Percentiles rank a stretch among this genome's conserved stretches.
These are phyloP conservation scores for Aptenodytes patagonicus DNA, from an alignment of 2,113 vertebrate species.

Conservation along the genomic window DNA sequence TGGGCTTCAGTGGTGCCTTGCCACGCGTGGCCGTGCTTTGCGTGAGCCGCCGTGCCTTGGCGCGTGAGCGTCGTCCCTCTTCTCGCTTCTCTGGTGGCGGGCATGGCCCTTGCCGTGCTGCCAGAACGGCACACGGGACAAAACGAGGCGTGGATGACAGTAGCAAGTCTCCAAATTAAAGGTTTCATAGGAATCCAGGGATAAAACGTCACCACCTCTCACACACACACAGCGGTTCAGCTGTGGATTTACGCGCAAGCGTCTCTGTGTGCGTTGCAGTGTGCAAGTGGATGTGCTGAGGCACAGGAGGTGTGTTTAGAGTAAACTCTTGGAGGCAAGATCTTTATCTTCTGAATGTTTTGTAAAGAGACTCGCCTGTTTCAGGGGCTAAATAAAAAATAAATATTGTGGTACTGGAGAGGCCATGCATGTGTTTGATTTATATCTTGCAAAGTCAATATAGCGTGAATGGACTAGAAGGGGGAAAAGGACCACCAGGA, in stretches of 20 bases:
- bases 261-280: fast-evolving
- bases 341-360: background rate
- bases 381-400: background rate
- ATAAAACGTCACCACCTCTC: background rate
- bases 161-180: background rate
- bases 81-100: too few species aligned
- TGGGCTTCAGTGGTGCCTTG: background rate
- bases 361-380: background rate
- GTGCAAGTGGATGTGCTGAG: background rate
- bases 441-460: fast-evolving
- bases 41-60: background rate
- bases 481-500: background rate
- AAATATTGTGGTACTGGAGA: background rate
- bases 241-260: fast-evolving
- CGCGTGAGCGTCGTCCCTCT: background rate
- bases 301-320: background rate
- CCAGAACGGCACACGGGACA: fast-evolving
- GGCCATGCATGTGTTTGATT: fast-evolving
- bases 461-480: background rate
- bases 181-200: background rate
- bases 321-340: background rate
- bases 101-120: background rate
- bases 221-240: fast-evolving
- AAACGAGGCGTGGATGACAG: fast-evolving
- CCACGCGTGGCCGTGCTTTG: too few species aligned